Evolutionary conservation across 2,888 invertebrate species (phyloP).

Genomic region (Slavum lentiscoides): DNA sequence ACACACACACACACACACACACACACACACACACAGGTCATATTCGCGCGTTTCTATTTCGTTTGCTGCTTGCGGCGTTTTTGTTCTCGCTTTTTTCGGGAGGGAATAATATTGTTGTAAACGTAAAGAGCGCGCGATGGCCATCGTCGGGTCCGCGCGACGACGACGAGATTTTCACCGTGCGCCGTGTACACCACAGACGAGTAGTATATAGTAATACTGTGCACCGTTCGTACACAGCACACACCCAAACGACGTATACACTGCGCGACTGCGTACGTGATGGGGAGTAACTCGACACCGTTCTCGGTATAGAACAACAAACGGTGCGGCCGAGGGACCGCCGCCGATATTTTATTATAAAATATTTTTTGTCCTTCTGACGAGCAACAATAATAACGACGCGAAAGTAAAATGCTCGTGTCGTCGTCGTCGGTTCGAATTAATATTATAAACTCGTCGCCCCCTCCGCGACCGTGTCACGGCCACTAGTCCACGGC

Average conservation of each 20-base stretch:
- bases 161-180: too few relatives aligned
- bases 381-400: conserved; percentile 23
- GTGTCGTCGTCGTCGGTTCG: not conserved
- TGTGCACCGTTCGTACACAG: too few relatives aligned
- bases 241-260: too few relatives aligned
- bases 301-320: conserved; percentile 8
- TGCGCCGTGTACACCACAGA: too few relatives aligned
- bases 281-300: conserved; percentile 26
- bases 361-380: conserved; percentile 4
- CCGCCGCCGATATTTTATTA: conserved; percentile 10
- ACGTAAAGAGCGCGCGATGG: not conserved
- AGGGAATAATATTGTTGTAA: too few relatives aligned
- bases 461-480: not conserved
- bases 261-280: too few relatives aligned
- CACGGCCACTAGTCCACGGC: not conserved
- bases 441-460: not conserved
- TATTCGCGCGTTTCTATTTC: too few relatives aligned
- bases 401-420: conserved; percentile 3
- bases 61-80: too few relatives aligned
- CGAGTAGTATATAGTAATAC: too few relatives aligned
- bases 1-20: too few relatives aligned
- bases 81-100: too few relatives aligned
- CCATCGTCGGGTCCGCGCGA: not conserved
- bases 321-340: conserved; percentile 24
- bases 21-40: too few relatives aligned